A percentile compares a stretch with the other conserved stretches of the same genome.
These are phyloP conservation scores for Cettia cetti DNA, from an alignment of 2,113 vertebrate species.

Conservation along the genomic window DNA sequence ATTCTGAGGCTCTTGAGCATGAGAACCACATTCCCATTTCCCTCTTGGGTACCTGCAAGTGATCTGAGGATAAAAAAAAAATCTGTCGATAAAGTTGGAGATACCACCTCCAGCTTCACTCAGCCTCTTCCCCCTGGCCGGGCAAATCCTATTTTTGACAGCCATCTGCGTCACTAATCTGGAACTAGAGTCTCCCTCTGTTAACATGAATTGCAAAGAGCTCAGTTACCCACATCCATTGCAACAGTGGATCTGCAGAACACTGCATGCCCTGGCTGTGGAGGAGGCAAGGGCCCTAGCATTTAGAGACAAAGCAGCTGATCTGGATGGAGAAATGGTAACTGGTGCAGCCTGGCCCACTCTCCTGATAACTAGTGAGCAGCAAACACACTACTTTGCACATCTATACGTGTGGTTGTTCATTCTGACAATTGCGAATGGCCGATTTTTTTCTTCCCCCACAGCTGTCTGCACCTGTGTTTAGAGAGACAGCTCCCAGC, in stretches of 20 bases:
- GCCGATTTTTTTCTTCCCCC: neutral
- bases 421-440: neutral
- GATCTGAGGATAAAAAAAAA: neutral
- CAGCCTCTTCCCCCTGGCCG: neutral
- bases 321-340: neutral
- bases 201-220: neutral
- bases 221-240: neutral
- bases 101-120: constrained; percentile 12
- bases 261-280: neutral
- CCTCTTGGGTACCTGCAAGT: neutral
- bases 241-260: neutral
- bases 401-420: neutral
- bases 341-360: neutral
- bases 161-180: neutral
- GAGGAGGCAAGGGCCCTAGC: neutral
- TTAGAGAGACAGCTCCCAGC: neutral
- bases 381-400: neutral
- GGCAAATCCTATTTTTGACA: constrained; percentile 39
- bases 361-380: neutral
- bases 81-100: neutral
- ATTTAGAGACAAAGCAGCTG: neutral
- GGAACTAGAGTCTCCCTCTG: constrained; percentile 1
- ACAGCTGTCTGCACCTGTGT: neutral
- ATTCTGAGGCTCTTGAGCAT: neutral
- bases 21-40: neutral